phyloP scores from a whole-genome alignment of 1,140 invertebrate species.

The Manduca sexta region DNA sequence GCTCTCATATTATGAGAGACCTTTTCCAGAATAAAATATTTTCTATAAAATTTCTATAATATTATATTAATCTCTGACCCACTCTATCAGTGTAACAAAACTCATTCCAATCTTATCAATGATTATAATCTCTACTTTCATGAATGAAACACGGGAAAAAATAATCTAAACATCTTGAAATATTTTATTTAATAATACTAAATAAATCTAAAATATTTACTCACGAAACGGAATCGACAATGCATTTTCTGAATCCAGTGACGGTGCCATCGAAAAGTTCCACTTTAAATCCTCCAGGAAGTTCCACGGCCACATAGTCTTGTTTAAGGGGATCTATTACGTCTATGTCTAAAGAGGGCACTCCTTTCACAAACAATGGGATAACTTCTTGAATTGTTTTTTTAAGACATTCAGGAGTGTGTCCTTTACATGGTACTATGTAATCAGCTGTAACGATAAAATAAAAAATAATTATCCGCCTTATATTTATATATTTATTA shows the following conservation, averaged over 20 bases:
- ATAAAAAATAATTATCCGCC: neutral
- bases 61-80: no score
- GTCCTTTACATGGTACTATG: slow-evolving; percentile 36
- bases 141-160: no score
- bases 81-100: no score
- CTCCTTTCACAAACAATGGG: slow-evolving; percentile 40
- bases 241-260: slow-evolving; percentile 42
- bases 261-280: slow-evolving; percentile 30
- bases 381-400: slow-evolving; percentile 40
- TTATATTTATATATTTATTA: neutral
- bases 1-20: no score
- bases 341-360: slow-evolving; percentile 36
- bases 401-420: slow-evolving; percentile 42
- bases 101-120: no score
- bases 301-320: slow-evolving; percentile 24
- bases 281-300: slow-evolving; percentile 43
- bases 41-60: no score
- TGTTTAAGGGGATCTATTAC: slow-evolving; percentile 32
- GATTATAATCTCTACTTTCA: no score
- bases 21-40: no score
- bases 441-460: slow-evolving; percentile 38
- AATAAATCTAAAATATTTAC: slow-evolving; percentile 8
- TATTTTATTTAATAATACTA: no score
- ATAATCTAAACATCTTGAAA: no score
- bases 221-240: slow-evolving; percentile 39